Evolutionary conservation across 64 coral and sea anemone species (phyloP).

Genomic region (Stichodactyla helianthus): DNA sequence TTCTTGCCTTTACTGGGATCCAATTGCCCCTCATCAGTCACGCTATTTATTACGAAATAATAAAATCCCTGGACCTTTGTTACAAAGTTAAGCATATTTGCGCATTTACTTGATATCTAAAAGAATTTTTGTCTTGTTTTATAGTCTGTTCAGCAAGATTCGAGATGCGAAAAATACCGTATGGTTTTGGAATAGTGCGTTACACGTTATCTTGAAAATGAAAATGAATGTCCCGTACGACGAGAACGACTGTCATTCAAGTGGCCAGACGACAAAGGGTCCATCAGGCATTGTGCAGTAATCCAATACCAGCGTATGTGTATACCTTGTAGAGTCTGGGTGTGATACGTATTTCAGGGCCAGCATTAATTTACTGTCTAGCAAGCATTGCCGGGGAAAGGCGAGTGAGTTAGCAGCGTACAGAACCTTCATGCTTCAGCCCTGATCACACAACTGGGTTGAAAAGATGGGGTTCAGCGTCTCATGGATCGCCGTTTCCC

Average conservation of each 20-base stretch:
- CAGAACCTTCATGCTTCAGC: constrained; percentile 67
- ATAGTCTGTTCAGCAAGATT: neutral
- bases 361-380: constrained; percentile 49
- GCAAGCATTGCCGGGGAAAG: constrained; percentile 45
- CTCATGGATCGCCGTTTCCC: constrained; percentile 29
- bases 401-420: constrained; percentile 20
- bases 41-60: neutral
- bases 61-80: neutral
- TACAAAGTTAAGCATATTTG: neutral
- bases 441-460: constrained; percentile 46
- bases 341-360: constrained; percentile 47
- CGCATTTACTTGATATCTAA: neutral
- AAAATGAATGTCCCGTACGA: constrained; percentile 13
- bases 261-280: constrained; percentile 51
- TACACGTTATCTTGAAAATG: neutral
- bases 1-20: neutral
- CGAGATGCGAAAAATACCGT: neutral
- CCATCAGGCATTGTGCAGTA: constrained; percentile 55
- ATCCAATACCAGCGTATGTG: constrained; percentile 40
- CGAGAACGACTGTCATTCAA: constrained; percentile 24
- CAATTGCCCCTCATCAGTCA: constrained; percentile 3
- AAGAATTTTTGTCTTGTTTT: neutral
- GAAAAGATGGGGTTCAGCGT: constrained; percentile 68
- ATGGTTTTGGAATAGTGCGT: neutral
- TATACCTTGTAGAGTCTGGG: constrained; percentile 19